These are phyloP conservation scores for Achatina immaculata DNA, from an alignment of 1,140 invertebrate species.

Conservation along the genomic window DNA sequence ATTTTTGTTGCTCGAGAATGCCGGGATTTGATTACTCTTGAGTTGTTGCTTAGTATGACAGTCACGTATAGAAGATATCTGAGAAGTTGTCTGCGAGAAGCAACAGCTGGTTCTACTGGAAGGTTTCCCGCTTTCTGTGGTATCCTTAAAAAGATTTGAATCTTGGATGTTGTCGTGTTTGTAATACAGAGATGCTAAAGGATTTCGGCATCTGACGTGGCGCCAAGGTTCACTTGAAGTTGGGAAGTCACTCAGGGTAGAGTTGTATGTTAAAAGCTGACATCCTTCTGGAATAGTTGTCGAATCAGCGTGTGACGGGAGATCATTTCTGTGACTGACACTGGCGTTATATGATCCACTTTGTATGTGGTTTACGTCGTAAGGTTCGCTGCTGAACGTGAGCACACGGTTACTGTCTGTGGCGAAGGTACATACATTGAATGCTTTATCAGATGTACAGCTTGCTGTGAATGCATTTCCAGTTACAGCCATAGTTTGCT, in stretches of 20 bases:
- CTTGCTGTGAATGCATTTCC: neutral
- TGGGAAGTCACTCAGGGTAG: neutral
- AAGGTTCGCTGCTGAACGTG: neutral
- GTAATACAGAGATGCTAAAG: neutral
- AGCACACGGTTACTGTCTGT: neutral
- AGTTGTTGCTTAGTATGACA: too few relatives aligned
- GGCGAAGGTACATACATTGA: neutral
- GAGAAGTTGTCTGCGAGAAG: too few relatives aligned
- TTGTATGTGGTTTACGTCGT: neutral
- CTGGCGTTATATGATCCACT: neutral
- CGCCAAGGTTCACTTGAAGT: neutral
- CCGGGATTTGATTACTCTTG: too few relatives aligned
- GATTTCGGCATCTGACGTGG: neutral
- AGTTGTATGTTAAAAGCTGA: neutral
- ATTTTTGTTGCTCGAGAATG: too few relatives aligned
- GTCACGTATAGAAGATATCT: too few relatives aligned
- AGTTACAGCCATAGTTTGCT: too few relatives aligned
- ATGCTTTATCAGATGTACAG: neutral
- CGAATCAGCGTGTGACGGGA: neutral
- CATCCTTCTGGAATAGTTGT: neutral
- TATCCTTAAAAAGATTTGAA: neutral
- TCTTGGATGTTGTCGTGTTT: neutral
- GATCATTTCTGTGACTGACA: neutral
- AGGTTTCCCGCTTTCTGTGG: too few relatives aligned
- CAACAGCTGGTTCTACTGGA: too few relatives aligned